These are phyloP conservation scores for Pristis pectinata DNA, from an alignment of 2,797 vertebrate species.

Conservation along the genomic window DNA sequence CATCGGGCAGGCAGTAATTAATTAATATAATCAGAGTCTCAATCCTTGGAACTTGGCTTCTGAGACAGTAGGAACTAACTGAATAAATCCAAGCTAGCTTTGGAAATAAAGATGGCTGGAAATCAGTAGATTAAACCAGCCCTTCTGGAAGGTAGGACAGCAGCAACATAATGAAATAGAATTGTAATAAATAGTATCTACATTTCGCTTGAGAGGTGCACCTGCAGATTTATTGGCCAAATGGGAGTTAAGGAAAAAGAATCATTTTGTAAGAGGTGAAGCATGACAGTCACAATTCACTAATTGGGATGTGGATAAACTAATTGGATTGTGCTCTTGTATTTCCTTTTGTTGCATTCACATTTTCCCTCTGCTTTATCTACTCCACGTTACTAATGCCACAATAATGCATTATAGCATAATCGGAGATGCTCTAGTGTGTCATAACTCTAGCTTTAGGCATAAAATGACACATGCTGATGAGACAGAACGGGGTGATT, in stretches of 20 bases:
- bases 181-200: neutral
- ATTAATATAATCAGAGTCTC: neutral
- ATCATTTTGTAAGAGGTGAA: too few species aligned
- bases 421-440: too few species aligned
- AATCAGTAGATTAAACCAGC: neutral
- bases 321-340: too few species aligned
- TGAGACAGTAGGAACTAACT: neutral
- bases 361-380: too few species aligned
- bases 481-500: too few species aligned
- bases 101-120: neutral
- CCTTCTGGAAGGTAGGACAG: neutral
- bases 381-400: too few species aligned
- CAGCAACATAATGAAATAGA: neutral
- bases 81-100: conserved; percentile 14
- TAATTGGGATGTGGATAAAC: too few species aligned
- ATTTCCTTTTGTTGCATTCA: too few species aligned
- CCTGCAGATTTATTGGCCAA: neutral
- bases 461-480: too few species aligned
- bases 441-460: too few species aligned
- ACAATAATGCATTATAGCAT: too few species aligned
- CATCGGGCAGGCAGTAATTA: neutral
- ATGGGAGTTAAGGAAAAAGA: neutral
- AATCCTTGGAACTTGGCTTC: neutral
- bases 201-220: neutral
- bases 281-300: too few species aligned